phyloP scores from a whole-genome alignment of 2,888 invertebrate species.

The Yponomeuta evonymella region DNA sequence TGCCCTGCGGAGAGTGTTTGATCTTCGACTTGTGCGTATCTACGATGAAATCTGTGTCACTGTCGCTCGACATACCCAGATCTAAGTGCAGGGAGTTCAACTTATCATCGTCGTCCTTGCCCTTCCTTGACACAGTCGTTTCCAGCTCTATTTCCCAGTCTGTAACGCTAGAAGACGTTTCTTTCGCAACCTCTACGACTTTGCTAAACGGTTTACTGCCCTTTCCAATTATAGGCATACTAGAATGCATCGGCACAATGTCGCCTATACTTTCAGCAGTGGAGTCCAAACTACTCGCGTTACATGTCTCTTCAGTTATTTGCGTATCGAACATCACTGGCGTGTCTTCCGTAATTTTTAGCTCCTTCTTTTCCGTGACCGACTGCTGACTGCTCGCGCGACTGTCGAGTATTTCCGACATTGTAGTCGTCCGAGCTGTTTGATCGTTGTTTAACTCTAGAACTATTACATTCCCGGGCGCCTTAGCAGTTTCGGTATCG shows the following conservation, averaged over 20 bases:
- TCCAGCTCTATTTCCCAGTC: constrained; percentile 80
- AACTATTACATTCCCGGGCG: constrained; percentile 64
- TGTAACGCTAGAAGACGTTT: constrained; percentile 55
- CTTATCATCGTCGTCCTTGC: constrained; percentile 63
- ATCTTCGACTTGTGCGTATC: constrained; percentile 47
- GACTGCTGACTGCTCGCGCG: constrained; percentile 37
- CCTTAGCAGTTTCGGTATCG: constrained; percentile 51
- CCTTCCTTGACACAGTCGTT: constrained; percentile 57
- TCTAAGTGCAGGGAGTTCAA: constrained; percentile 66
- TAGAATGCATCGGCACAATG: constrained; percentile 45
- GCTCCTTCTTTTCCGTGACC: constrained; percentile 37
- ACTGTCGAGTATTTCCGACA: constrained; percentile 67
- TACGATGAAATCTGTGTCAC: constrained; percentile 62
- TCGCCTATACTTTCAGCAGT: constrained; percentile 55
- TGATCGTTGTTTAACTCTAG: constrained; percentile 69
- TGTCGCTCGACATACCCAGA: constrained; percentile 71
- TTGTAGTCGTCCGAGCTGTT: constrained; percentile 58
- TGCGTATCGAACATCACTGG: constrained; percentile 69
- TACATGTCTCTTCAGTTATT: constrained; percentile 57
- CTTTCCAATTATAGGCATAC: constrained; percentile 43
- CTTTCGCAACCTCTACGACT: constrained; percentile 49
- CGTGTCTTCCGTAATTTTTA: constrained; percentile 73
- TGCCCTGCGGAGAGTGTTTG: constrained; percentile 47
- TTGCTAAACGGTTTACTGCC: constrained; percentile 45
- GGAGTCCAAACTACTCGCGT: constrained; percentile 63